A percentile compares a stretch with the other conserved stretches of the same genome.
These are phyloP conservation scores for Mercenaria mercenaria DNA, from an alignment of 1,140 invertebrate genomes.

Conservation along the genomic window DNA sequence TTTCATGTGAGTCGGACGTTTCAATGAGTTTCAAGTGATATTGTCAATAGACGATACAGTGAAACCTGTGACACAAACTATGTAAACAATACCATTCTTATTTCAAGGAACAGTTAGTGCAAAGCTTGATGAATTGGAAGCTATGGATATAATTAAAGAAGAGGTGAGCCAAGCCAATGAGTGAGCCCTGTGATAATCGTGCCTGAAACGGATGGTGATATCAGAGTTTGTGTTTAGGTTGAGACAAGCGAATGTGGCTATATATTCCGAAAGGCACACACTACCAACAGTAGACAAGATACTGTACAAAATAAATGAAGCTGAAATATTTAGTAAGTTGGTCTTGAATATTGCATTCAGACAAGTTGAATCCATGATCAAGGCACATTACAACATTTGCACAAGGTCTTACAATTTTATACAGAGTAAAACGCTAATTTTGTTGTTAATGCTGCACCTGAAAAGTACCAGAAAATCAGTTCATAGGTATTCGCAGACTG, in stretches of 20 bases:
- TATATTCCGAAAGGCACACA: constrained; percentile 68
- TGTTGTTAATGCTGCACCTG: constrained; percentile 28
- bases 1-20: constrained; percentile 31
- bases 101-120: constrained; percentile 29
- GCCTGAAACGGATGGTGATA: neutral
- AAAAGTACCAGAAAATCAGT: constrained; percentile 46
- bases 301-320: neutral
- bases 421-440: constrained; percentile 73
- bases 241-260: constrained; percentile 55
- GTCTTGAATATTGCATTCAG: constrained; percentile 74
- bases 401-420: constrained; percentile 64
- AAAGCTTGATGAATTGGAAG: constrained; percentile 62
- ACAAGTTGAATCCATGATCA: constrained; percentile 70
- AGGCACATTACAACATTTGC: constrained; percentile 74
- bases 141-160: constrained; percentile 75
- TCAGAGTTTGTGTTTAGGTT: constrained; percentile 11
- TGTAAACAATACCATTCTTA: constrained; percentile 60
- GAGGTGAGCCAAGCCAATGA: constrained; percentile 65
- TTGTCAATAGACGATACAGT: neutral
- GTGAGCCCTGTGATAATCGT: constrained; percentile 28
- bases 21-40: constrained; percentile 32
- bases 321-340: constrained; percentile 71
- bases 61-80: no score
- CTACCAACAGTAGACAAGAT: constrained; percentile 70
- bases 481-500: constrained; percentile 44